Evolutionary conservation across 2,113 vertebrate species (phyloP), one percentile per base, ranked within the genome.

Genomic region (Ciconia stormi): DNA sequence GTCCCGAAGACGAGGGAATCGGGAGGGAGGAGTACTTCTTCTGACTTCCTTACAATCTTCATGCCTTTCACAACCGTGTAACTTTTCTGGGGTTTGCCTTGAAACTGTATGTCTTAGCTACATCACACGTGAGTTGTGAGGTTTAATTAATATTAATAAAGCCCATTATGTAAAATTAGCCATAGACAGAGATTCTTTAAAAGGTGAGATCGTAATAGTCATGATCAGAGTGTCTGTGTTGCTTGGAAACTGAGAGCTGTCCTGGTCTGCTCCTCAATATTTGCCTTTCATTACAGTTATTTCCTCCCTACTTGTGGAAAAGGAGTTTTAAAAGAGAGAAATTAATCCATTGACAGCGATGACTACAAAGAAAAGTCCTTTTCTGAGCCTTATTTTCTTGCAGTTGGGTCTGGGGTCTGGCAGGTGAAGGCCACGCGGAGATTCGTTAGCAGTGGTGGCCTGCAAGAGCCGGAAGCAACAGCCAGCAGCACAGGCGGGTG

Each of bases 161-260:
- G 76, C 16, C 38, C 52, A 47, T 90, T 82, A 46, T 70, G 85
- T 77, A 84, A 87, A 94, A 84, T 91, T 89, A 94, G 79, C 95
- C 92, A 73, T 17, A 53, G 88, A 58, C 63, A 52, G 93, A 73
- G 85, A 73, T 62, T 87, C 92, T 95, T 69, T 61, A 65, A 82
- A 96, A 96, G 95, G 96, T 88, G 85, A 96, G 96, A 90, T 95
- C 38, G 13, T 59, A 91, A 90, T 82, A 96, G 78, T 94, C 62
- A 95, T 94, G 95, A 94, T 44, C 34, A 9, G 78, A 69, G 61
- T 27, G 84, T 52, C 92, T 80, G 71, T 58, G 95, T 96, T 96
- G 93, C 97, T 86, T 91, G 90, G 95, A 93, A 90, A 95, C 96
- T 53, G 90, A 66, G 73, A 88, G 38, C 85, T 92, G 90, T 73